These are phyloP conservation scores for Omphaloscelis lunosa DNA, from an alignment of 2,888 invertebrate genomes.

Conservation along the genomic window DNA sequence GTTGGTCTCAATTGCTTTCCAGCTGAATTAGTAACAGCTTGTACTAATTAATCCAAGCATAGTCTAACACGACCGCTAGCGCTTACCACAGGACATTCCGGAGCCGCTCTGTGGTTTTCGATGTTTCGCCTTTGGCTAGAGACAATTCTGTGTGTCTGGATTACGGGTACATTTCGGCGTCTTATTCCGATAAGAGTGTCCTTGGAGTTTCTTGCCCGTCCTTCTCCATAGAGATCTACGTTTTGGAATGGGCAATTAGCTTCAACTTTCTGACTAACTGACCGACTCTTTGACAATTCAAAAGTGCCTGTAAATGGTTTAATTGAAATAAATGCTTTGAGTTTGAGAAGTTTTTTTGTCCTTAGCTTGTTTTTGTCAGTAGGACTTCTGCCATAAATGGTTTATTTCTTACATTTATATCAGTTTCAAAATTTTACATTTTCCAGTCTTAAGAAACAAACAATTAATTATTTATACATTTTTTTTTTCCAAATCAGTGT, in stretches of 20 bases:
- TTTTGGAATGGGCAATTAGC: no score
- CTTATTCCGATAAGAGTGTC: no score
- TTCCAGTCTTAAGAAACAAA: not conserved
- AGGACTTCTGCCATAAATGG: not conserved
- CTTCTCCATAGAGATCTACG: no score
- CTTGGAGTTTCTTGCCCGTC: no score
- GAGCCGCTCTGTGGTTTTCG: constrained; percentile 22
- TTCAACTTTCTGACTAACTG: no score
- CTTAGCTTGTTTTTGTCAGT: not conserved
- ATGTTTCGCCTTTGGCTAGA: not conserved
- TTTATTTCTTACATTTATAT: not conserved
- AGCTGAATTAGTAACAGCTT: constrained; percentile 21
- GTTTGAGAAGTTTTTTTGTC: not conserved
- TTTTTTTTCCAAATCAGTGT: not conserved
- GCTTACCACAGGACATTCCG: constrained; percentile 29
- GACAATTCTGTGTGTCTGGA: not conserved
- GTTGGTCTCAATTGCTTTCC: constrained; percentile 19
- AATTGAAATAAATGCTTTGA: no score
- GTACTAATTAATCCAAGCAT: constrained; percentile 39
- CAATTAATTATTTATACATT: not conserved
- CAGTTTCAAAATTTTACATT: not conserved
- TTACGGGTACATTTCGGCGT: not conserved
- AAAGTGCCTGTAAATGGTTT: no score
- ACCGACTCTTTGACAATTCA: no score
- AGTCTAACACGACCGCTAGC: constrained; percentile 23